phyloP scores from a whole-genome alignment of 1,140 invertebrate species.

The Heliothis virescens region DNA sequence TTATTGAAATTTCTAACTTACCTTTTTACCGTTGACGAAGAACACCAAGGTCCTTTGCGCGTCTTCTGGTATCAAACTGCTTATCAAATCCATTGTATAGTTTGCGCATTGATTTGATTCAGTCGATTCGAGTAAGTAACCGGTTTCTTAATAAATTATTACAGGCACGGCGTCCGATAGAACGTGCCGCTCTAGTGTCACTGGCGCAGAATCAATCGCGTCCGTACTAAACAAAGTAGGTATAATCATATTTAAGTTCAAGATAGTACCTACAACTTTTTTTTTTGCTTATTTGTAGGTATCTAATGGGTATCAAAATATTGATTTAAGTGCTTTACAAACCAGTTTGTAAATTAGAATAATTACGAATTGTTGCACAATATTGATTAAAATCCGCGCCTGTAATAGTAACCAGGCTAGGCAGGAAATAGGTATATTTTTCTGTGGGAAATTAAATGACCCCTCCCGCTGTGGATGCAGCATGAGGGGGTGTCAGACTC shows the following conservation, averaged over 20 bases:
- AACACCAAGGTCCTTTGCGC: constrained; percentile 65
- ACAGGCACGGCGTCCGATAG: not conserved
- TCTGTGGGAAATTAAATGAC: too few species aligned
- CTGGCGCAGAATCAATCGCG: not conserved
- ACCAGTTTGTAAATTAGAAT: too few species aligned
- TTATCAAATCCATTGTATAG: constrained; percentile 50
- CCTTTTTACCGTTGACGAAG: constrained; percentile 80
- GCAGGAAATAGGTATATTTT: too few species aligned
- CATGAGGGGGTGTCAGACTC: too few species aligned
- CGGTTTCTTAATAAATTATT: not conserved
- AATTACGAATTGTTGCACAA: too few species aligned
- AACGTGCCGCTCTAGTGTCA: constrained; percentile 6
- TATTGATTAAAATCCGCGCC: too few species aligned
- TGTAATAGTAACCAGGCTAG: too few species aligned
- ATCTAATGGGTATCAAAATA: not conserved
- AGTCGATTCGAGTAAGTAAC: not conserved
- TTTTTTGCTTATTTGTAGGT: not conserved
- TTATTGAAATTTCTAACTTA: too few species aligned
- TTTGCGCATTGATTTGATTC: not conserved
- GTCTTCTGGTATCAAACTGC: constrained; percentile 57
- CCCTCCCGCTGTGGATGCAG: too few species aligned
- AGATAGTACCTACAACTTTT: not conserved
- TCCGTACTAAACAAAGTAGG: not conserved
- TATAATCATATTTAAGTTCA: not conserved
- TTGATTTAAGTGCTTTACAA: too few species aligned